phyloP scores from a whole-genome alignment of 2,888 invertebrate species.

The Rotaria sp. region DNA sequence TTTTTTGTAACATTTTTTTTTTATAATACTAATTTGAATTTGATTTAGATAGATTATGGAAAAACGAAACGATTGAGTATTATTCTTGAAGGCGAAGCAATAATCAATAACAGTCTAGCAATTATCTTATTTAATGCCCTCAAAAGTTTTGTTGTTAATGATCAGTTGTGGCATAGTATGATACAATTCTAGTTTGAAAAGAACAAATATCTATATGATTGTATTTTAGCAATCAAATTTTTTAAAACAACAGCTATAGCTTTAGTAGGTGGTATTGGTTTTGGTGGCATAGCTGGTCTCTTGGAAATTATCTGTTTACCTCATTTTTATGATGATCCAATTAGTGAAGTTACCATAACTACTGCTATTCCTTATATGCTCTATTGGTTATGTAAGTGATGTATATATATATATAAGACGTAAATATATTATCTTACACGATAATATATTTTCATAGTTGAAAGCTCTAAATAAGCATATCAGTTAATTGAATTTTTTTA shows the following conservation, averaged over 20 bases:
- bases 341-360: not conserved
- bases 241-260: not conserved
- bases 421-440: no score
- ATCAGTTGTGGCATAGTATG: not conserved
- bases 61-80: not conserved
- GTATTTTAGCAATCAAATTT: not conserved
- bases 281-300: not conserved
- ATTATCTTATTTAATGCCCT: not conserved
- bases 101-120: not conserved
- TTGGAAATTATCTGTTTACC: not conserved
- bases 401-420: not conserved
- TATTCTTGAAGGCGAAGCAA: not conserved
- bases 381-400: constrained; percentile 1
- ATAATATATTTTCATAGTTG: no score
- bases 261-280: not conserved
- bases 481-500: no score
- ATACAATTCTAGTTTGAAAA: not conserved
- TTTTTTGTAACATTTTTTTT: no score
- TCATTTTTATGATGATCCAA: not conserved
- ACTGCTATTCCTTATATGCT: not conserved
- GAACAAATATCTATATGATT: not conserved
- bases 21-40: not conserved
- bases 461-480: no score
- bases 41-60: not conserved
- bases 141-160: not conserved